Conservation (phyloP, 2,888 invertebrate species). For the Ernsta delagoae region DNA sequence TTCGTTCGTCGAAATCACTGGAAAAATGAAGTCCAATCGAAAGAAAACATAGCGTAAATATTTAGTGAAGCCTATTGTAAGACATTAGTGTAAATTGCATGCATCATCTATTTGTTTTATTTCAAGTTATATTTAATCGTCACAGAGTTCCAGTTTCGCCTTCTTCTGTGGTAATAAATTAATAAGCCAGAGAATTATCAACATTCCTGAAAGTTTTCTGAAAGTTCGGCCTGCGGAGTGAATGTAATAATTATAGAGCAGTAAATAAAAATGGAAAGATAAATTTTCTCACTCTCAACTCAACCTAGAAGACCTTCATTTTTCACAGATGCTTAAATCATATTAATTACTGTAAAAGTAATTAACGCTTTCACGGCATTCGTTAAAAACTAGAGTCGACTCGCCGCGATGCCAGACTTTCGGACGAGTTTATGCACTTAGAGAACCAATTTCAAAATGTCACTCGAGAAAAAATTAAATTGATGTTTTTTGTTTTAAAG, state of each 20-base stretch:
- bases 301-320: slow-evolving; percentile 45
- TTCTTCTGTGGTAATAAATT: too few species aligned
- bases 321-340: slow-evolving; percentile 78
- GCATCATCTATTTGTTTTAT: too few species aligned
- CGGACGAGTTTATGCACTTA: slow-evolving; percentile 52
- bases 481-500: too few species aligned
- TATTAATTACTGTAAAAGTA: slow-evolving; percentile 82
- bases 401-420: slow-evolving; percentile 59
- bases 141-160: too few species aligned
- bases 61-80: too few species aligned
- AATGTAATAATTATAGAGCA: not conserved
- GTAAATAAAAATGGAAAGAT: slow-evolving; percentile 11
- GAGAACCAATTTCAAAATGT: slow-evolving; percentile 15
- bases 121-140: too few species aligned
- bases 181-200: not conserved
- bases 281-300: slow-evolving; percentile 18
- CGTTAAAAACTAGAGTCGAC: slow-evolving; percentile 79
- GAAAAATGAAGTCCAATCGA: too few species aligned
- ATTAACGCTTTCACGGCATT: slow-evolving; percentile 81
- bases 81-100: too few species aligned
- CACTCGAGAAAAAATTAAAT: too few species aligned
- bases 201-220: not conserved
- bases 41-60: too few species aligned
- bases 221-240: not conserved
- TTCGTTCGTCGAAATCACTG: too few species aligned